These are phyloP conservation scores for Gavialis gangeticus DNA, from an alignment of 2,113 vertebrate species.

Conservation along the genomic window DNA sequence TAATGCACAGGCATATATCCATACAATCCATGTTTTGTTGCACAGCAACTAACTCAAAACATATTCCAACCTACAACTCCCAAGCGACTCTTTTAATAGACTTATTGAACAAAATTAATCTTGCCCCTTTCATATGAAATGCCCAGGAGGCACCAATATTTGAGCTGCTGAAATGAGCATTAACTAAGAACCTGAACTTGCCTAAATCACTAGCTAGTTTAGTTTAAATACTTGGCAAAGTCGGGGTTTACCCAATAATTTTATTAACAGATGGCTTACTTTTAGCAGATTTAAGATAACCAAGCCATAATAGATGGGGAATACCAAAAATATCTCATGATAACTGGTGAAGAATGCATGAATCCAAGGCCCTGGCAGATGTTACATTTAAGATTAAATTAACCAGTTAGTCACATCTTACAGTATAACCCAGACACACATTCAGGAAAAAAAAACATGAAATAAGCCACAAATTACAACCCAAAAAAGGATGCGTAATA, in stretches of 20 bases:
- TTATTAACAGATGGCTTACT: background rate
- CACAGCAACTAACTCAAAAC: background rate
- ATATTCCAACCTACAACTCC: background rate
- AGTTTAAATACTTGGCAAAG: background rate
- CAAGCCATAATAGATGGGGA: too few relatives aligned
- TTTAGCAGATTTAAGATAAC: background rate
- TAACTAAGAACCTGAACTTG: background rate
- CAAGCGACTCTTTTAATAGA: fast-evolving
- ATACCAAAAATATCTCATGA: too few relatives aligned
- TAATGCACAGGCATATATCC: background rate
- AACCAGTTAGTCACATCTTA: too few relatives aligned
- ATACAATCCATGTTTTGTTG: background rate
- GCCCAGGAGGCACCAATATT: background rate
- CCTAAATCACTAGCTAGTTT: background rate
- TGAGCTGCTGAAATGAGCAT: background rate
- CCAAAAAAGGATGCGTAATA: too few relatives aligned
- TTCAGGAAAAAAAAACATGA: too few relatives aligned
- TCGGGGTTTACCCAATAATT: background rate
- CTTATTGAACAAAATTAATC: background rate
- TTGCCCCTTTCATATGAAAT: background rate
- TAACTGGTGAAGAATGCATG: background rate
- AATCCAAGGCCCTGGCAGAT: too few relatives aligned
- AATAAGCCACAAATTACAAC: too few relatives aligned
- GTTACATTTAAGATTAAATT: too few relatives aligned
- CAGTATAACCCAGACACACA: too few relatives aligned